Evolutionary conservation across 2,113 vertebrate genomes (phyloP).

Genomic region (Cyrtonyx montezumae): DNA sequence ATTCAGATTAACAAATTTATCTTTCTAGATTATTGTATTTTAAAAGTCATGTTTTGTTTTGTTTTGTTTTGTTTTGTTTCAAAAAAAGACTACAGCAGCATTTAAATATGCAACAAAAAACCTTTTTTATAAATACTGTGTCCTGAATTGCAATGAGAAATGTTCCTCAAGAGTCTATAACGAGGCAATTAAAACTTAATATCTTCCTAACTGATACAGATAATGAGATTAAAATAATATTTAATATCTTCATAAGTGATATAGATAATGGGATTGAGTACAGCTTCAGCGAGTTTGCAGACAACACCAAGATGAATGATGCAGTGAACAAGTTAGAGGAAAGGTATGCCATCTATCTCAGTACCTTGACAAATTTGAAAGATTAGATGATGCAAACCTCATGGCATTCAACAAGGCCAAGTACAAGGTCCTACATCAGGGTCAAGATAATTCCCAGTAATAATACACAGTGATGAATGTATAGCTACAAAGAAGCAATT

Average conservation of each 20-base stretch:
- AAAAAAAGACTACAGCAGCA: not conserved
- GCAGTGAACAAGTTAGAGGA: too few species aligned
- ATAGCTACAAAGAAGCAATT: not conserved
- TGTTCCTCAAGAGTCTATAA: not conserved
- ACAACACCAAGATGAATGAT: not conserved
- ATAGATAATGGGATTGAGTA: not conserved
- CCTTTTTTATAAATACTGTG: not conserved
- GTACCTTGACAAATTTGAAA: not conserved
- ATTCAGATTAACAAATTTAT: slow-evolving; percentile 46
- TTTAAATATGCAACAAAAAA: slow-evolving; percentile 34
- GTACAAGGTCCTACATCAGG: not conserved
- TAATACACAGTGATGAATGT: not conserved
- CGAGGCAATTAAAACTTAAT: not conserved
- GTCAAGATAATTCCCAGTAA: not conserved
- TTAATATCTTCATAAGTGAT: not conserved
- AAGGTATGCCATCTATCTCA: not conserved
- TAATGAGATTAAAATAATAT: not conserved
- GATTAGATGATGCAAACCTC: not conserved
- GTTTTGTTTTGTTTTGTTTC: not conserved
- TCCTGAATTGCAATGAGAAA: not conserved
- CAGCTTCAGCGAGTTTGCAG: not conserved
- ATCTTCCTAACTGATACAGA: not conserved
- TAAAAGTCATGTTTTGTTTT: not conserved
- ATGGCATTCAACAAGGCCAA: not conserved
- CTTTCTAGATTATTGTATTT: not conserved